A percentile compares a stretch with the other conserved stretches of the same genome.
These are phyloP conservation scores for Polyommatus icarus DNA, from an alignment of 2,888 invertebrate species.

Conservation along the genomic window DNA sequence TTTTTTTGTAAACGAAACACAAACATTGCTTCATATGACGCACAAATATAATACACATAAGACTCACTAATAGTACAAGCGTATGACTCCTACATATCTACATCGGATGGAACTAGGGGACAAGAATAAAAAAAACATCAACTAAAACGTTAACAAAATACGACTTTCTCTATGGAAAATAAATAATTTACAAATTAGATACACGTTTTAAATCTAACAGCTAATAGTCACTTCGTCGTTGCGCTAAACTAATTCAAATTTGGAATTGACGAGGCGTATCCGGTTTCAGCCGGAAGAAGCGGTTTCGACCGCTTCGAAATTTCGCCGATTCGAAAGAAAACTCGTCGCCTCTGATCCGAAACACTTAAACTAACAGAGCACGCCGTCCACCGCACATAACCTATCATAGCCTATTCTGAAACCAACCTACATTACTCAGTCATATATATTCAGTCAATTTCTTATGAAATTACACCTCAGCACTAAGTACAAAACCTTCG, in stretches of 20 bases:
- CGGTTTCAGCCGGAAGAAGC: slow-evolving; percentile 29
- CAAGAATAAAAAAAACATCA: slow-evolving; percentile 74
- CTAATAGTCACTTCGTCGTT: slow-evolving; percentile 73
- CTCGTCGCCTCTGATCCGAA: slow-evolving; percentile 55
- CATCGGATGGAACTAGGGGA: slow-evolving; percentile 75
- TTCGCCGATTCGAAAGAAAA: slow-evolving; percentile 35
- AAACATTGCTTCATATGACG: slow-evolving; percentile 65
- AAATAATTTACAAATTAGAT: slow-evolving; percentile 79
- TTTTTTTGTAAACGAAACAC: slow-evolving; percentile 52
- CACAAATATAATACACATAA: slow-evolving; percentile 72
- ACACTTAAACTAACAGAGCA: slow-evolving; percentile 64
- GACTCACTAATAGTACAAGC: slow-evolving; percentile 79
- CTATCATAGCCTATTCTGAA: slow-evolving; percentile 75
- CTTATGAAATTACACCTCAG: slow-evolving; percentile 73
- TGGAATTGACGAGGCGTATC: slow-evolving; percentile 57
- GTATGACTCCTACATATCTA: slow-evolving; percentile 78
- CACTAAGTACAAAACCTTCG: slow-evolving; percentile 72
- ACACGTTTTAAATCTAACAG: slow-evolving; percentile 73
- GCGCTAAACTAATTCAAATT: slow-evolving; percentile 66
- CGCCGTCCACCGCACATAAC: slow-evolving; percentile 74
- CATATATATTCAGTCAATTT: slow-evolving; percentile 78
- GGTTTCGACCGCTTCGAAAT: slow-evolving; percentile 2
- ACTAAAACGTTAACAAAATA: slow-evolving; percentile 81
- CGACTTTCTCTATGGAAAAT: slow-evolving; percentile 79
- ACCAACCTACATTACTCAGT: slow-evolving; percentile 78